Evolutionary conservation across 2,888 invertebrate species (phyloP).

Genomic region (Bembecia ichneumoniformis): DNA sequence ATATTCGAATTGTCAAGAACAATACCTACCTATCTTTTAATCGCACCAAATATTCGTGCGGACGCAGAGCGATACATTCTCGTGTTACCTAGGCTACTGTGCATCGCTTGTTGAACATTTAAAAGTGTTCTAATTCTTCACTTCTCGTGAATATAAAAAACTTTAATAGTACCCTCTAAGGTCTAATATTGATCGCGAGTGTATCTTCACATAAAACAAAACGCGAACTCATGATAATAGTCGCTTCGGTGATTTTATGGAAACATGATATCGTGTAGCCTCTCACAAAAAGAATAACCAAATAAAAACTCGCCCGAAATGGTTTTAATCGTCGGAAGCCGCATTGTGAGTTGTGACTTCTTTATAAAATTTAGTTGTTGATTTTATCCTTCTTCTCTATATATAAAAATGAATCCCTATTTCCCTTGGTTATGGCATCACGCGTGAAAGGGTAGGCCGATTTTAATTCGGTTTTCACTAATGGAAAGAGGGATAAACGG

Average conservation of each 20-base stretch:
- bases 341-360: conserved; percentile 35
- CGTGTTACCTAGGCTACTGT: conserved; percentile 72
- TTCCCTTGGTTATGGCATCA: no score
- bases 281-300: conserved; percentile 55
- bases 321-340: conserved; percentile 69
- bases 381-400: no score
- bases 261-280: conserved; percentile 68
- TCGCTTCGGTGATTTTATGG: conserved; percentile 71
- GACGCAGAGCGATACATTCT: conserved; percentile 65
- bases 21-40: conserved; percentile 59
- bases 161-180: conserved; percentile 15
- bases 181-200: conserved; percentile 14
- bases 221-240: conserved; percentile 47
- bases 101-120: conserved; percentile 29
- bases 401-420: no score
- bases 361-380: conserved; percentile 15
- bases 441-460: no score
- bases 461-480: no score
- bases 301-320: conserved; percentile 61
- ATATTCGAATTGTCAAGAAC: conserved; percentile 28
- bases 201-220: conserved; percentile 36
- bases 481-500: no score
- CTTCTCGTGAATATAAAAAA: conserved; percentile 9
- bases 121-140: conserved; percentile 14
- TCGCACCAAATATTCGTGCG: conserved; percentile 64